Evolutionary conservation across 2,888 invertebrate species (phyloP).

Genomic region (Cosmopolites sordidus): DNA sequence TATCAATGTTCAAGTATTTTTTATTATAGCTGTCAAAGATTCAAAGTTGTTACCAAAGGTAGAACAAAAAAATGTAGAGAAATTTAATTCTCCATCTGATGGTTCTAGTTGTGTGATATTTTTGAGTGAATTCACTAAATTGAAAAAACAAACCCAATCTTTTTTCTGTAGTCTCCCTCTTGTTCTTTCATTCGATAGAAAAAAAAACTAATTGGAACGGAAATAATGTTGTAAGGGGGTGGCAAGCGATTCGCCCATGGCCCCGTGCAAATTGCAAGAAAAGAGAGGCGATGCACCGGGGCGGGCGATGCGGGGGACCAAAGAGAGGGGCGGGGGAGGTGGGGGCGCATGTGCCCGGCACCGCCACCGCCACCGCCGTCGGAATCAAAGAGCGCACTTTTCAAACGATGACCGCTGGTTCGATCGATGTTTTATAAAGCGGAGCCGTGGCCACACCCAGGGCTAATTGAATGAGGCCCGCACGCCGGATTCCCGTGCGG

Average conservation of each 20-base stretch:
- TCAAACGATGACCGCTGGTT: conserved; percentile 52
- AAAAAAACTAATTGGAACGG: no score
- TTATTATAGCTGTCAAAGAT: no score
- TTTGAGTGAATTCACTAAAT: no score
- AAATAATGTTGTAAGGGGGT: background rate
- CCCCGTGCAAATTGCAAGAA: background rate
- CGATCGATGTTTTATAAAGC: conserved; percentile 52
- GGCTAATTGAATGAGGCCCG: conserved; percentile 47
- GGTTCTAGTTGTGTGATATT: no score
- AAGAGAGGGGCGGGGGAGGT: background rate
- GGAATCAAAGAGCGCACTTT: conserved; percentile 50
- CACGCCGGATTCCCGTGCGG: no score
- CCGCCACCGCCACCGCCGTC: conserved; percentile 1
- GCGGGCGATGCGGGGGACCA: background rate
- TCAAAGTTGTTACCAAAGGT: no score
- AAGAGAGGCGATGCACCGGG: background rate
- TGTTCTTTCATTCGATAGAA: no score
- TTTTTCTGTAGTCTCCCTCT: no score
- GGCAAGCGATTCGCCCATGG: background rate
- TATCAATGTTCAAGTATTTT: no score
- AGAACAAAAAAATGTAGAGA: no score
- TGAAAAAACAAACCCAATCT: no score
- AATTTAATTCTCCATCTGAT: no score
- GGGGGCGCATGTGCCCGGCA: conserved; percentile 7
- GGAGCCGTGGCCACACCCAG: conserved; percentile 50